A percentile compares a stretch with the other conserved stretches of the same genome.
Evolutionary conservation across 1,140 invertebrate species (phyloP).

Genomic region (Bombus waltoni): DNA sequence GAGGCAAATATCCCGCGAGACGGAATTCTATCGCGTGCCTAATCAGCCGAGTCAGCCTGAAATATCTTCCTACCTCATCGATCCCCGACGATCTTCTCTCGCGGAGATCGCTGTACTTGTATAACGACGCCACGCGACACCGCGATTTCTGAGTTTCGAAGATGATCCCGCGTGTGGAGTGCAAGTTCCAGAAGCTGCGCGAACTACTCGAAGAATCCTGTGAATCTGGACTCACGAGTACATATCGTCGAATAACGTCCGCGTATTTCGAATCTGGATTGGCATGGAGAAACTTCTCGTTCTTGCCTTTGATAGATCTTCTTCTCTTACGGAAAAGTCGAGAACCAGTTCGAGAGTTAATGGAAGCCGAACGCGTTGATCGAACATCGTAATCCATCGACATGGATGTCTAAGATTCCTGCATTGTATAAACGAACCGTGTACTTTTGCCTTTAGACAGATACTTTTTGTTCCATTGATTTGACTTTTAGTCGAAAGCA

Average conservation of each 20-base stretch:
- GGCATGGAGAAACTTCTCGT: too few relatives aligned
- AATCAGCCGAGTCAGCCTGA: neutral
- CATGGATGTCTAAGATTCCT: neutral
- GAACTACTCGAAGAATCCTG: neutral
- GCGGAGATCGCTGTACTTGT: neutral
- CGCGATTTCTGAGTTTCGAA: neutral
- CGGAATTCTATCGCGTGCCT: neutral
- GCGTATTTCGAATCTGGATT: neutral
- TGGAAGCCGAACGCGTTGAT: neutral
- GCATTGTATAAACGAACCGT: neutral
- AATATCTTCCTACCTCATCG: neutral
- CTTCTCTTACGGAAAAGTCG: neutral
- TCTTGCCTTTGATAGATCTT: neutral
- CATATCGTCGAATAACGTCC: neutral
- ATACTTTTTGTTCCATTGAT: too few relatives aligned
- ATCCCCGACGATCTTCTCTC: neutral
- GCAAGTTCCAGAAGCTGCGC: neutral
- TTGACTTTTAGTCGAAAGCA: neutral
- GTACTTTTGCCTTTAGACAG: neutral
- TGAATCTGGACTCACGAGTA: neutral
- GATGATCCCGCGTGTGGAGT: conserved; percentile 6
- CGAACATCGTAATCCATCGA: neutral
- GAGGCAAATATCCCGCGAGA: neutral
- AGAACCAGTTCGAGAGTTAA: neutral
- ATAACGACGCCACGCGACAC: conserved; percentile 25